Evolutionary conservation across 2,888 invertebrate species (phyloP).

Genomic region (Antitype chi): DNA sequence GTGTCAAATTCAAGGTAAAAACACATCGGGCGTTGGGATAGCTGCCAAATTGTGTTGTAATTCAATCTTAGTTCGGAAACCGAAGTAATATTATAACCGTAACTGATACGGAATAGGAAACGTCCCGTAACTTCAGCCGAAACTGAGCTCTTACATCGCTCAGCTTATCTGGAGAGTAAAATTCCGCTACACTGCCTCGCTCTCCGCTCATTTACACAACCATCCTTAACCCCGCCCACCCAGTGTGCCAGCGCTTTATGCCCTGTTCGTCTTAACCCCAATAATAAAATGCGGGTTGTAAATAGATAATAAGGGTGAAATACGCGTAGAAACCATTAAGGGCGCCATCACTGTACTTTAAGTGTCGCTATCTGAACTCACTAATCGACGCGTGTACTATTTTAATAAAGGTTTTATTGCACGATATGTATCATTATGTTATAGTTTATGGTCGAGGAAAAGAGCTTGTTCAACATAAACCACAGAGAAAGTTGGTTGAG

Average conservation of each 20-base stretch:
- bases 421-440: constrained; percentile 63
- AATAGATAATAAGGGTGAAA: constrained; percentile 90
- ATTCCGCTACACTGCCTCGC: no score
- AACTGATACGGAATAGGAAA: no score
- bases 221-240: constrained; percentile 78
- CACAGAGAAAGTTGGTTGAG: not conserved
- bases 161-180: not conserved
- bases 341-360: constrained; percentile 84
- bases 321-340: constrained; percentile 86
- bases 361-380: constrained; percentile 79
- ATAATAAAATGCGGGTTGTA: constrained; percentile 90
- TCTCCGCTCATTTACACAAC: not conserved
- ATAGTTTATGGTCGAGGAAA: constrained; percentile 54
- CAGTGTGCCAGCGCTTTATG: constrained; percentile 80
- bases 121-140: no score
- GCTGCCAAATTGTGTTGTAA: no score
- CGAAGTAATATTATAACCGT: no score
- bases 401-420: constrained; percentile 82
- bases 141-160: not conserved
- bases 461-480: constrained; percentile 20
- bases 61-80: no score
- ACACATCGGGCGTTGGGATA: no score
- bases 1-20: no score
- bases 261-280: constrained; percentile 88
- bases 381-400: constrained; percentile 83